Evolutionary conservation across 2,888 invertebrate genomes (phyloP).

Genomic region (Agonopterix heracliana): DNA sequence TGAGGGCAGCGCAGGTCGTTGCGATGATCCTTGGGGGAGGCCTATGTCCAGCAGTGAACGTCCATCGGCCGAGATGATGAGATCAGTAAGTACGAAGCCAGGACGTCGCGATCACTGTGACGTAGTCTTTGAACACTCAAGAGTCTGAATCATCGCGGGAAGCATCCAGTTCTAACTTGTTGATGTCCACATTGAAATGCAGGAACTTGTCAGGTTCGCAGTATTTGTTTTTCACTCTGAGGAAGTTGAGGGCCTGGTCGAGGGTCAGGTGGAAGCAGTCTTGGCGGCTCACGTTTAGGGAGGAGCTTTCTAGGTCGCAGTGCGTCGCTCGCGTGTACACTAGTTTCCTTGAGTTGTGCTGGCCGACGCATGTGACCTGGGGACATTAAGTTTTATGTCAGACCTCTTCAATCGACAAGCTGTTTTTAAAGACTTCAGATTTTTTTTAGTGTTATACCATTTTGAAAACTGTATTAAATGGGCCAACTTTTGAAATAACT

Average conservation of each 20-base stretch:
- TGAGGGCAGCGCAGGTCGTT: too few relatives aligned
- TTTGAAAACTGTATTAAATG: too few relatives aligned
- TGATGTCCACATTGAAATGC: constrained; percentile 31
- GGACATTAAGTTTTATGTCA: background rate
- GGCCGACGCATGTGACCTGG: constrained; percentile 50
- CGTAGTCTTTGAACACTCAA: background rate
- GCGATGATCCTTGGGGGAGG: too few relatives aligned
- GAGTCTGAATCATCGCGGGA: constrained; percentile 12
- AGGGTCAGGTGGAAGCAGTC: constrained; percentile 62
- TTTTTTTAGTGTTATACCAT: background rate
- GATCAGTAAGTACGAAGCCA: too few relatives aligned
- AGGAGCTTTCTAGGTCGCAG: constrained; percentile 57
- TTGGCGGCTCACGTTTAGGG: constrained; percentile 46
- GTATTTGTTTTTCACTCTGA: constrained; percentile 46
- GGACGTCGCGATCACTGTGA: background rate
- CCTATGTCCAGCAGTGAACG: too few relatives aligned
- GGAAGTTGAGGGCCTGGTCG: constrained; percentile 58
- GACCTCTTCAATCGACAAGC: too few relatives aligned
- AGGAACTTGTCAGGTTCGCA: constrained; percentile 44
- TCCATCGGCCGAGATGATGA: too few relatives aligned
- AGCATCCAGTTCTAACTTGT: constrained; percentile 6
- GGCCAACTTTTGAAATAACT: too few relatives aligned
- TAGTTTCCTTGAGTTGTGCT: constrained; percentile 43
- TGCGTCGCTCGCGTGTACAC: constrained; percentile 53
- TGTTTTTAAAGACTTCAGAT: background rate